Conservation (phyloP, 2,113 vertebrate genomes). For the Caranx ignobilis region DNA sequence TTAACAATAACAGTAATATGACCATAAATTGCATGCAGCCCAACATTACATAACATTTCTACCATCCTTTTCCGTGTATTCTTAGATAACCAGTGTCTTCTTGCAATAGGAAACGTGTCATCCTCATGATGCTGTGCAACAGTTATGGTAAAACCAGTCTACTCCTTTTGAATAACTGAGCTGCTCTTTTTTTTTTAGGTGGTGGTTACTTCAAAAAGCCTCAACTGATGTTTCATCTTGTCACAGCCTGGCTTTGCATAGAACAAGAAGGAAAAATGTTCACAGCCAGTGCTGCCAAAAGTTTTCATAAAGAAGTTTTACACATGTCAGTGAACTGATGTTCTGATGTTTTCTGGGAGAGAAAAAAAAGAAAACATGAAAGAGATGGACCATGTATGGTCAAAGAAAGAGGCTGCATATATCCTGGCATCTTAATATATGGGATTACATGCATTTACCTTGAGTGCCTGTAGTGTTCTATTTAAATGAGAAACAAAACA, state of each 20-base stretch:
- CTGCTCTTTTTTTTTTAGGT: neutral
- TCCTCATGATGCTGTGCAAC: neutral
- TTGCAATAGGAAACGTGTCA: neutral
- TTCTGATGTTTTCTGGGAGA: slow-evolving; percentile 8
- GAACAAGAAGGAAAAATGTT: neutral
- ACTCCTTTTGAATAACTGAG: too few relatives aligned
- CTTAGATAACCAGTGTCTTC: too few relatives aligned
- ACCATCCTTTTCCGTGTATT: too few relatives aligned
- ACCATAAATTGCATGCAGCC: too few relatives aligned
- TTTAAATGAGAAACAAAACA: too few relatives aligned
- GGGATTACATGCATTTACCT: neutral
- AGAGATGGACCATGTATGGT: slow-evolving; percentile 19
- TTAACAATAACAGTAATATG: too few relatives aligned
- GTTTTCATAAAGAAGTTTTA: neutral
- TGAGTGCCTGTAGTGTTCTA: too few relatives aligned
- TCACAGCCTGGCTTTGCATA: neutral
- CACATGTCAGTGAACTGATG: slow-evolving; percentile 12
- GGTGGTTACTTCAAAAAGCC: too few relatives aligned
- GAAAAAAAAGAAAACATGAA: neutral
- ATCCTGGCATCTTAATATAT: slow-evolving; percentile 13
- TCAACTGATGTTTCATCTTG: neutral
- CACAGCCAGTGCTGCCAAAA: neutral
- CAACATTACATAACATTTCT: too few relatives aligned
- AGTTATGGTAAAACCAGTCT: neutral
- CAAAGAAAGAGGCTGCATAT: slow-evolving; percentile 9